Evolutionary conservation across 2,888 invertebrate genomes (phyloP).

Genomic region (Dasypolia templi): DNA sequence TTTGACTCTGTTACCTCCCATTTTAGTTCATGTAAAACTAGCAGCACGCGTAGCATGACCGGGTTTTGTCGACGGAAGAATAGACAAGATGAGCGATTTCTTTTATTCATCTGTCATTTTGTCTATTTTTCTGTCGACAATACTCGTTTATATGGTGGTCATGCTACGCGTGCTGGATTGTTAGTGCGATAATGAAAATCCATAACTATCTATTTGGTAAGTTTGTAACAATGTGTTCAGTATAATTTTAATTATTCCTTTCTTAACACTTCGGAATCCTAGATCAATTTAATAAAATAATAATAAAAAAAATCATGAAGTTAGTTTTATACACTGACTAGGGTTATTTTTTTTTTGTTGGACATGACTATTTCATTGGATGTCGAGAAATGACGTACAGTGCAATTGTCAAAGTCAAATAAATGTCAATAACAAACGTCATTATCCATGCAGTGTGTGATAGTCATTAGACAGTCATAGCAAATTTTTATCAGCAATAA

Average conservation of each 20-base stretch:
- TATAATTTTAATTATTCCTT: background rate
- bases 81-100: no score
- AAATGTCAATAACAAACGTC: slow-evolving; percentile 11
- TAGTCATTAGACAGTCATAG: background rate
- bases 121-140: no score
- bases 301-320: background rate
- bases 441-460: background rate
- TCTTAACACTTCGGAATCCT: background rate
- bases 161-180: no score
- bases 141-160: no score
- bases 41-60: no score
- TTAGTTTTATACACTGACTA: no score
- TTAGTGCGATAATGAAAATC: background rate
- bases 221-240: background rate
- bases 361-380: background rate
- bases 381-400: background rate
- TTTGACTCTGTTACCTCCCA: no score
- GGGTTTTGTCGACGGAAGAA: no score
- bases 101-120: no score
- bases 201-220: background rate
- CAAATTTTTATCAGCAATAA: slow-evolving; percentile 35
- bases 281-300: background rate
- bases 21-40: background rate
- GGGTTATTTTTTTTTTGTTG: background rate
- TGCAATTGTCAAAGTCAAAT: slow-evolving; percentile 14